These are phyloP conservation scores for Elgaria multicarinata DNA, from an alignment of 2,113 vertebrate species.

Conservation along the genomic window DNA sequence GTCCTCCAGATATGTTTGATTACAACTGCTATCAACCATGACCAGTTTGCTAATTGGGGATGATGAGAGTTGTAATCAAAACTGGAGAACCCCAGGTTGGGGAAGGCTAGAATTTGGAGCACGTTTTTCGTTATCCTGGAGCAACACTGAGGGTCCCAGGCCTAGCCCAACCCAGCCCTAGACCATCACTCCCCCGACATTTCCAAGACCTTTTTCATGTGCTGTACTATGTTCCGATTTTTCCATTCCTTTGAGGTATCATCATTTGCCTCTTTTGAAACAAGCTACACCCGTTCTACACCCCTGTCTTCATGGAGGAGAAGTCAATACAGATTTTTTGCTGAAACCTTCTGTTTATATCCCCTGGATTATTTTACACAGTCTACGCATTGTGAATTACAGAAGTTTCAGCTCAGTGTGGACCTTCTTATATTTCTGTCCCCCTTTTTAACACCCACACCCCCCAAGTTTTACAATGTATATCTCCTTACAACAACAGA, in stretches of 20 bases:
- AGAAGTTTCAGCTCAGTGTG: neutral
- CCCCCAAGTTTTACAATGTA: neutral
- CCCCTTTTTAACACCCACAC: no score
- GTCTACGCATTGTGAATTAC: neutral
- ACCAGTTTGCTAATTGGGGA: no score
- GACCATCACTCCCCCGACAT: no score
- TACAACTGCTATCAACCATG: no score
- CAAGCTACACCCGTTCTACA: no score
- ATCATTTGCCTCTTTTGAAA: neutral
- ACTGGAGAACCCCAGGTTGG: no score
- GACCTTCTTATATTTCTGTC: neutral
- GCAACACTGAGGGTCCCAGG: no score
- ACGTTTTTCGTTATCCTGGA: no score
- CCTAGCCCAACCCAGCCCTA: no score
- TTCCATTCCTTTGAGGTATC: neutral
- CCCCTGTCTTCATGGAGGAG: neutral
- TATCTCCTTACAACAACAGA: neutral
- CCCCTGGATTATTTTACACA: neutral
- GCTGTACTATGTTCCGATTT: neutral
- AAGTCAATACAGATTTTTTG: neutral
- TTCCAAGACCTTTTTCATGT: neutral
- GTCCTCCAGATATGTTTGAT: no score
- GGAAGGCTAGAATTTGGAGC: no score
- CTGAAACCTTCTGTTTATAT: neutral
- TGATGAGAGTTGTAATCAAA: no score